Base-by-base conservation (phyloP, 2,113 vertebrate species). In the Ictalurus punctatus region DNA sequence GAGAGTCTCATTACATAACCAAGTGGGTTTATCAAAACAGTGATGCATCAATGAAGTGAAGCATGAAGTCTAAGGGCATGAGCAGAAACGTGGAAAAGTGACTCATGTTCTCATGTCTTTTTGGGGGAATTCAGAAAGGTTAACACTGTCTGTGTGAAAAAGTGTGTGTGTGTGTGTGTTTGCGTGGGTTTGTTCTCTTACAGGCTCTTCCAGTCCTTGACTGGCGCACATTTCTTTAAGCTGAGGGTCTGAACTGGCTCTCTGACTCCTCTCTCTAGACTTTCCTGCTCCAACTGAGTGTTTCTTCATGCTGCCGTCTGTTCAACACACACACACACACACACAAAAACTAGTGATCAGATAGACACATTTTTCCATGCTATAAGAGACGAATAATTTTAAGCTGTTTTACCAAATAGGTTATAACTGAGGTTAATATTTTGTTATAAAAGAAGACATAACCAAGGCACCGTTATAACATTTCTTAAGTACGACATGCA, bases 291-390 rank as follows among this genome's bases (percentile, higher is more conserved):
- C 92, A 88, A 90, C 89, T 59, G 88, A 92, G 89, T 90, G 92
- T 88, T 94, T 98, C 93, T 94, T 95, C 76, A 95, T 92, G 54
- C 95, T 96, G 87, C 94, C 96, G 71, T 93, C 97, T 99, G 93
- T 84, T 74, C 30, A 52, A 69, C 34, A 84, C 13, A 89, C 25
- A 91, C 12, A 84, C 7, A 88, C 48, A 88, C 74, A 69, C 34
- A 84, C 13, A 89, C 25, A 91, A 9, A 84, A 27, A 71, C 58
- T 5, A 79, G 71, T 14, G 14, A 54, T 19, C 52, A 80, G 54
- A 82, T 34, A 3, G 27, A 58, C 6, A 83, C 56, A 34, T 2
- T 7, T 56, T 56, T 54, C 12, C 44, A 58, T 81, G 30, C 23
- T 23, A 82, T 10, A 59, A 59, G 6, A 82, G 30, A 82, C 34